Evolutionary conservation across 1,140 invertebrate species (phyloP).

Genomic region (Calliphora vicina): DNA sequence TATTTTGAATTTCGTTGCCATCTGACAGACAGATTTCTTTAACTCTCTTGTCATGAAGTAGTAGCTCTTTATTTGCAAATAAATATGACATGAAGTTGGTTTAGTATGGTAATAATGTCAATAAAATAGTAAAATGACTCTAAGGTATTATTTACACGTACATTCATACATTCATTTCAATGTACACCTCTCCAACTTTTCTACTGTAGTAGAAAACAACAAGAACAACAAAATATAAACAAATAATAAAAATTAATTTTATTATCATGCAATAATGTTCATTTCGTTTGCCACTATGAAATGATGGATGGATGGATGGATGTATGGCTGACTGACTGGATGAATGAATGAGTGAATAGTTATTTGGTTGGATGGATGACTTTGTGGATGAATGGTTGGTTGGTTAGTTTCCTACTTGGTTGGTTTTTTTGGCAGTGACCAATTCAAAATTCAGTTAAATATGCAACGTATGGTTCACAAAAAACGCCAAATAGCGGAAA

Average conservation of each 20-base stretch:
- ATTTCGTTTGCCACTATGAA: not conserved
- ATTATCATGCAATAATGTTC: conserved; percentile 9
- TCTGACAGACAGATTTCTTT: not conserved
- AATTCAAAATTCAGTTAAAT: not conserved
- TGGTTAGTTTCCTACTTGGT: not conserved
- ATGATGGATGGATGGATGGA: not conserved
- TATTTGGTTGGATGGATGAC: too few relatives aligned
- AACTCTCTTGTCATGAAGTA: not conserved
- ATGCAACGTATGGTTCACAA: not conserved
- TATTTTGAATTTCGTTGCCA: not conserved
- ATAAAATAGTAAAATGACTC: conserved; percentile 29
- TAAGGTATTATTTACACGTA: not conserved
- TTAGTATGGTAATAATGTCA: conserved; percentile 18
- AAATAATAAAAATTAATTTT: conserved; percentile 33
- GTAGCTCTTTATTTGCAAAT: not conserved
- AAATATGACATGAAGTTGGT: not conserved
- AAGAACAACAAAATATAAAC: conserved; percentile 1
- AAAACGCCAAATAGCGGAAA: not conserved
- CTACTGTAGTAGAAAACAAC: not conserved
- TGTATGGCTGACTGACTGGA: not conserved
- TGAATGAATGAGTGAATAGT: not conserved
- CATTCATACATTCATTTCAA: not conserved
- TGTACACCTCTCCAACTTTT: not conserved
- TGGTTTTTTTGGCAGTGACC: not conserved
- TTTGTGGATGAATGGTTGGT: not conserved